Evolutionary conservation across 2,113 vertebrate genomes (phyloP), one percentile per base, ranked within the genome.

Genomic region (Mormyrus iriodes): DNA sequence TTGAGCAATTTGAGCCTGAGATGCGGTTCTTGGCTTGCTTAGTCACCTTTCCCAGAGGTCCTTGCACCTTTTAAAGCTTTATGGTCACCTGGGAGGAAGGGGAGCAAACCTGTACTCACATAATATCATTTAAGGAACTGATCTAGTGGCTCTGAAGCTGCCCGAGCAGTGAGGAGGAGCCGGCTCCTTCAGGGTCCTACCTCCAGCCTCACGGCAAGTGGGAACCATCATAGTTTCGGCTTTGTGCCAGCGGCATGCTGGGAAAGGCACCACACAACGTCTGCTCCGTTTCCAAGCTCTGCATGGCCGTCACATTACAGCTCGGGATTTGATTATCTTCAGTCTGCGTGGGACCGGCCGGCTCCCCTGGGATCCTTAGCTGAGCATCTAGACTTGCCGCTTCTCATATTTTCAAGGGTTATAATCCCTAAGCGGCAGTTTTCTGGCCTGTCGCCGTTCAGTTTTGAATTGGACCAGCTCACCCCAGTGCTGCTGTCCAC

Each of bases 231-330:
- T 90, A 90, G 84, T 89, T 73, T 21, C 49, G 58, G 53, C 83
- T 90, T 65, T 92, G 89, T 93, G 46, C 88, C 61, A 17, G 76
- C 55, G 58, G 65, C 31, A 44, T 49, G 42, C 79, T 44, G 73
- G 24, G 42, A 58, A n/a, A 42, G 24, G 42, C 53, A 84, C 48
- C 82, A 84, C 58, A 91, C 90, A 91, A 90, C 89, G 86, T 49
- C 76, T 31, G 69, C 86, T 89, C 90, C 92, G 89, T 92, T 48
- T 24, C 19, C 21, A 48, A 46, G 82, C 89, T 73, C 31, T 79
- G 79, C 42, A 87, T 42, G 58, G 48, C 8, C 76, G 17, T 48
- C 58, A 24, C 86, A 89, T 91, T 91, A 73, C 89, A 83, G 15
- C 31, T 35, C 39, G 21, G 73, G 42, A 84, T 90, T 73, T 88